These are phyloP conservation scores for Orius insidiosus DNA, from an alignment of 1,140 invertebrate species.

Conservation along the genomic window DNA sequence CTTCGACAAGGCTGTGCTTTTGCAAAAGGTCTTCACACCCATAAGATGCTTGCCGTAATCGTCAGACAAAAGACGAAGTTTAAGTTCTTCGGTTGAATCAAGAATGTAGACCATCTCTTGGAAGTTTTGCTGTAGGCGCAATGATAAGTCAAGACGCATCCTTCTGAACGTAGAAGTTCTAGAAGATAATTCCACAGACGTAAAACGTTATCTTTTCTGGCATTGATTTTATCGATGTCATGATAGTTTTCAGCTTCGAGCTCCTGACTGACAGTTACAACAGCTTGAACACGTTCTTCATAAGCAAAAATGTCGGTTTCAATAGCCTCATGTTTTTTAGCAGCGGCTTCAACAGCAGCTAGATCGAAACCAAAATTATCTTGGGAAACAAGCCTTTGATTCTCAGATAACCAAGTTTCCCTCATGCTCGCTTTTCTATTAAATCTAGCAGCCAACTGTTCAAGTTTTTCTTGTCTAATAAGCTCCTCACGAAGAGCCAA, in stretches of 20 bases:
- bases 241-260: slow-evolving; percentile 95
- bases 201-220: slow-evolving; percentile 92
- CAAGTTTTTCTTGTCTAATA: slow-evolving; percentile 96
- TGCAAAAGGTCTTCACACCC: slow-evolving; percentile 95
- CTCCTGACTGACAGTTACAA: slow-evolving; percentile 92
- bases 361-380: slow-evolving; percentile 99
- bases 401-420: slow-evolving; percentile 97
- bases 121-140: slow-evolving; percentile 97
- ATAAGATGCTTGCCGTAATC: slow-evolving; percentile 97
- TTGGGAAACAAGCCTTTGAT: slow-evolving; percentile 90
- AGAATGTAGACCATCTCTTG: slow-evolving; percentile 93
- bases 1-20: slow-evolving; percentile 93
- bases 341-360: slow-evolving; percentile 93
- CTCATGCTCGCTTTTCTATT: slow-evolving; percentile 98
- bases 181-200: slow-evolving; percentile 93
- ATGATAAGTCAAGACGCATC: slow-evolving; percentile 77
- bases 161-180: slow-evolving; percentile 83
- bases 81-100: slow-evolving; percentile 91
- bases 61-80: slow-evolving; percentile 79
- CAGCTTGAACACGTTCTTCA: slow-evolving; percentile 95
- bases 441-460: slow-evolving; percentile 96
- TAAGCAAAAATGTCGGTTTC: slow-evolving; percentile 99
- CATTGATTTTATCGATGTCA: slow-evolving; percentile 91
- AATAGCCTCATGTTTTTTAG: slow-evolving; percentile 99
- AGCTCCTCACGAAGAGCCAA: slow-evolving; percentile 89